Percentiles rank a stretch among this genome's conserved stretches.
phyloP scores from a whole-genome alignment of 1,140 invertebrate genomes.

The Hycleus cichorii region DNA sequence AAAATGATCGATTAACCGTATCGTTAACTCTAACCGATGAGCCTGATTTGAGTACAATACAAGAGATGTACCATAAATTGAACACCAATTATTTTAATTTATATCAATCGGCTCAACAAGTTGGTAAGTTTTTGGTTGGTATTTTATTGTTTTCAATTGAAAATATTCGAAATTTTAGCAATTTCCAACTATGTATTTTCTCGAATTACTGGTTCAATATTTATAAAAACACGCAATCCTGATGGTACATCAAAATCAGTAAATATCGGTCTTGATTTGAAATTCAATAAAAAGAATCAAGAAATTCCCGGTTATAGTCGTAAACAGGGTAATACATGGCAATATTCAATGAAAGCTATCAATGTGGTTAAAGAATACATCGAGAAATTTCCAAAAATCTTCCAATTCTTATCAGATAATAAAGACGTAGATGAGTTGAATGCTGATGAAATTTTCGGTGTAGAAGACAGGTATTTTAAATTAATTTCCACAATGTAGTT shows the following conservation, averaged over 20 bases:
- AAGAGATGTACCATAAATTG: constrained; percentile 32
- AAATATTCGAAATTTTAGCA: constrained; percentile 27
- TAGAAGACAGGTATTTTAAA: constrained; percentile 42
- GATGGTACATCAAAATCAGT: constrained; percentile 34
- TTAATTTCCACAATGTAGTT: not conserved
- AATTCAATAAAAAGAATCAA: constrained; percentile 75
- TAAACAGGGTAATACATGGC: constrained; percentile 63
- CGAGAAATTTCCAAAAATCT: constrained; percentile 63
- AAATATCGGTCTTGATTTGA: constrained; percentile 88
- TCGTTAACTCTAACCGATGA: constrained; percentile 38
- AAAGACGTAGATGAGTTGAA: constrained; percentile 52
- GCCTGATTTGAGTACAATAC: constrained; percentile 39
- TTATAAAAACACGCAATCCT: constrained; percentile 47
- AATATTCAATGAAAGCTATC: constrained; percentile 71
- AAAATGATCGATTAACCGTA: constrained; percentile 39
- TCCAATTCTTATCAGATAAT: constrained; percentile 48
- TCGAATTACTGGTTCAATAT: constrained; percentile 75
- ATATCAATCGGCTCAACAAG: constrained; percentile 26
- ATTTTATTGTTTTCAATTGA: too few species aligned
- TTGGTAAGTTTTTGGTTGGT: constrained; percentile 1
- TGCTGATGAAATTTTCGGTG: constrained; percentile 58
- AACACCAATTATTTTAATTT: constrained; percentile 37
- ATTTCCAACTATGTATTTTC: constrained; percentile 61
- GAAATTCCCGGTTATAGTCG: constrained; percentile 76
- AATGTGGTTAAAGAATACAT: constrained; percentile 65